A percentile compares a stretch with the other conserved stretches of the same genome.
Conservation (phyloP, 2,797 vertebrate species). For the Aulostomus chinensis region DNA sequence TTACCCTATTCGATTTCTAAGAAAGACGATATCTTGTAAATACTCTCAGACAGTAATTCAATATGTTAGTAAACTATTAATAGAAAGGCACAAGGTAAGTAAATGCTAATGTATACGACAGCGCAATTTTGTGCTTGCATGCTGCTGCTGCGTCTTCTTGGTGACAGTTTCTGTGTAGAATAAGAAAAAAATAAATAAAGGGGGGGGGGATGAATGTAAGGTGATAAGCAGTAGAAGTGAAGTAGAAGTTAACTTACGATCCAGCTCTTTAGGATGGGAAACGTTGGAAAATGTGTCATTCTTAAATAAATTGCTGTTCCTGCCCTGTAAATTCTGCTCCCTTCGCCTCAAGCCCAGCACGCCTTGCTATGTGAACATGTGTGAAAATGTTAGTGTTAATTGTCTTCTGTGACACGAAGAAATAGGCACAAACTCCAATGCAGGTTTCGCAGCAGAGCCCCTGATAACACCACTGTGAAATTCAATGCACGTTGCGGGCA, state of each 20-base stretch:
- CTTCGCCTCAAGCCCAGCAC: too few species aligned
- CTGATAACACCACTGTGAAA: slow-evolving; percentile 81
- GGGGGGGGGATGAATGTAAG: too few species aligned
- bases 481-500: slow-evolving; percentile 83
- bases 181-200: too few species aligned
- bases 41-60: slow-evolving; percentile 72
- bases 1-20: slow-evolving; percentile 52
- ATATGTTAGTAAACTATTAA: slow-evolving; percentile 87
- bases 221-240: too few species aligned
- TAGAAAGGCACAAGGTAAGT: slow-evolving; percentile 75
- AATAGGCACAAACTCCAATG: slow-evolving; percentile 43
- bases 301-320: too few species aligned
- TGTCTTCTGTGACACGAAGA: slow-evolving; percentile 12
- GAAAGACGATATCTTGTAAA: slow-evolving; percentile 78
- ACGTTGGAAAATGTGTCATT: too few species aligned
- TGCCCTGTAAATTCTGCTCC: too few species aligned
- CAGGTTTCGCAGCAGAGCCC: slow-evolving; percentile 76
- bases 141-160: slow-evolving; percentile 3
- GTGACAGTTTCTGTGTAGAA: too few species aligned
- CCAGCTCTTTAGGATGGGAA: too few species aligned
- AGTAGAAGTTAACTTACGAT: too few species aligned
- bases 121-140: slow-evolving; percentile 57
- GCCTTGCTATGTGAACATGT: too few species aligned
- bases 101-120: slow-evolving; percentile 78
- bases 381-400: slow-evolving; percentile 26